phyloP scores from a whole-genome alignment of 2,113 vertebrate species.

The Hippocampus barbouri region DNA sequence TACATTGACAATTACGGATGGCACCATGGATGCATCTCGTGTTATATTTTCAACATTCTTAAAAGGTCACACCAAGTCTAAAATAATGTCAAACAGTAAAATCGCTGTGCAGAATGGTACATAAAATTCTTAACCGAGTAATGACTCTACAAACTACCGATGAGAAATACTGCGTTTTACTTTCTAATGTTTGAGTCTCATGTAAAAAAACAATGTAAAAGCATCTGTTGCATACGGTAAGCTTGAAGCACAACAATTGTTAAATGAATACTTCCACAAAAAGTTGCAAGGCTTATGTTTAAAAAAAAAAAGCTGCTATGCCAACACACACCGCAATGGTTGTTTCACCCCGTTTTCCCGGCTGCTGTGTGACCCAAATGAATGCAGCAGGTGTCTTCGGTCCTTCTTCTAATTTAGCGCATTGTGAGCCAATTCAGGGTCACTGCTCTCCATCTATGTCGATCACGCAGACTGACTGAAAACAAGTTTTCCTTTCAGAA shows the following conservation, averaged over 20 bases:
- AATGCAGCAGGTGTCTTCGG: conserved; percentile 42
- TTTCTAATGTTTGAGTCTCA: no score
- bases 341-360: not conserved
- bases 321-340: not conserved
- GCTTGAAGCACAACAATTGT: no score
- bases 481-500: conserved; percentile 37
- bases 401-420: conserved; percentile 39
- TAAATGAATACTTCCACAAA: no score
- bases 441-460: conserved; percentile 14
- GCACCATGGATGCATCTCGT: not conserved
- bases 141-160: not conserved
- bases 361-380: not conserved
- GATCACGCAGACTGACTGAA: conserved; percentile 15
- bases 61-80: not conserved
- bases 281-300: not conserved
- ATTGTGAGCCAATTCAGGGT: conserved; percentile 51
- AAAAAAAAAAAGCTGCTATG: not conserved
- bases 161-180: no score
- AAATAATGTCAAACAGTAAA: not conserved
- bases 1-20: no score
- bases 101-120: no score
- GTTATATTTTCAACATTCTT: not conserved
- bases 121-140: no score
- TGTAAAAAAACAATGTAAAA: no score
- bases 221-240: no score